phyloP scores from a whole-genome alignment of 2,113 vertebrate species.

The Hippocampus comes region DNA sequence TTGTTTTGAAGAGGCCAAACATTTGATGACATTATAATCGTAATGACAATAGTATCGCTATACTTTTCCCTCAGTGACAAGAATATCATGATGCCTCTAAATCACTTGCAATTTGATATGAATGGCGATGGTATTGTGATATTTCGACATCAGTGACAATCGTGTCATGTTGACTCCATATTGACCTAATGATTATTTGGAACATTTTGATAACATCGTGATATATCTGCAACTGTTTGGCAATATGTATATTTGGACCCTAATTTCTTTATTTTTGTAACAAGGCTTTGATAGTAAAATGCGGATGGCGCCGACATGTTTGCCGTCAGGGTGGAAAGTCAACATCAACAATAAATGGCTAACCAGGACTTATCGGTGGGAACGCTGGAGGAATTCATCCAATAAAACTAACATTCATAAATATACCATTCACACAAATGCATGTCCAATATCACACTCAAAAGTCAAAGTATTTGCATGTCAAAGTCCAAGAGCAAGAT shows the following conservation, averaged over 20 bases:
- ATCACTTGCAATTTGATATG: background rate
- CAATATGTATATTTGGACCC: background rate
- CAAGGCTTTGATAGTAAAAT: background rate
- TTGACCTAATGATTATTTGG: background rate
- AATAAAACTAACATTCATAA: constrained; percentile 59
- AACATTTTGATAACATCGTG: background rate
- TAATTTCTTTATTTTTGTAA: background rate
- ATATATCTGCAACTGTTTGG: background rate
- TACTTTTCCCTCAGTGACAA: background rate
- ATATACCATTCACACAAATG: constrained; percentile 57
- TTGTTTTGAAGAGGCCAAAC: background rate
- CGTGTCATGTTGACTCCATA: background rate
- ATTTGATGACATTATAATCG: background rate
- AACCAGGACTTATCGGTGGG: background rate
- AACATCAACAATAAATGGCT: background rate
- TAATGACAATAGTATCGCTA: background rate
- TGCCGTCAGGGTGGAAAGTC: background rate
- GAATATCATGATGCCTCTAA: background rate
- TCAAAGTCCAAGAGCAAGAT: constrained; percentile 50
- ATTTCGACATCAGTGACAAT: background rate
- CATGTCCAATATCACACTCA: constrained; percentile 36
- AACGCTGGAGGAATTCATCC: constrained; percentile 31
- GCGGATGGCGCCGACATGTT: background rate
- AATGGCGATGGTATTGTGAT: background rate
- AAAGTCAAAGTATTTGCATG: constrained; percentile 61